These are phyloP conservation scores for Cygnus olor DNA, from an alignment of 2,797 vertebrate species.

Conservation along the genomic window DNA sequence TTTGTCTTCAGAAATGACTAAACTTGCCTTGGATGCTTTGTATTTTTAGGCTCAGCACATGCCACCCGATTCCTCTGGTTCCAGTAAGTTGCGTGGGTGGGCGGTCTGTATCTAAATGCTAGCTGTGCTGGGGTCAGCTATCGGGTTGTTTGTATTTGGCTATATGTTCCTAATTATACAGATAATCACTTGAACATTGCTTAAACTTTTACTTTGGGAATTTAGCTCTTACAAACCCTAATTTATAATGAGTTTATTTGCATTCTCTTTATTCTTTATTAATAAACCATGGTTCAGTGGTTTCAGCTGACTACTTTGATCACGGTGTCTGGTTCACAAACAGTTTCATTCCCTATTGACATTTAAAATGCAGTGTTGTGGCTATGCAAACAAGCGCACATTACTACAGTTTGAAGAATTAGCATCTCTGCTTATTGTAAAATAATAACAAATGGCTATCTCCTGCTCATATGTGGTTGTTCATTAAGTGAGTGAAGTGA, in stretches of 20 bases:
- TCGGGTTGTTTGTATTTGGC: slow-evolving; percentile 4
- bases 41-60: not conserved
- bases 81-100: not conserved
- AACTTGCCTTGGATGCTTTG: not conserved
- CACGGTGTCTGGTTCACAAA: slow-evolving; percentile 7
- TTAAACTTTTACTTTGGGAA: slow-evolving; percentile 80
- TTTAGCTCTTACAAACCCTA: slow-evolving; percentile 56
- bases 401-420: not conserved
- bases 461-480: not conserved
- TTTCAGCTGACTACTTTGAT: slow-evolving; percentile 69
- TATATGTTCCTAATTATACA: slow-evolving; percentile 71
- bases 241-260: slow-evolving; percentile 74
- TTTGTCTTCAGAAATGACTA: not conserved
- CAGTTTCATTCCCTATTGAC: slow-evolving; percentile 31
- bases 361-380: not conserved
- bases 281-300: slow-evolving; percentile 70
- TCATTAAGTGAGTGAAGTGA: not conserved
- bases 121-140: not conserved
- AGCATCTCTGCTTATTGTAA: not conserved
- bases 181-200: slow-evolving; percentile 70
- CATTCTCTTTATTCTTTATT: slow-evolving; percentile 78
- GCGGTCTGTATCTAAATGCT: not conserved
- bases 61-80: not conserved
- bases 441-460: not conserved
- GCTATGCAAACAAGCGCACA: not conserved